A percentile compares a stretch with the other conserved stretches of the same genome.
Conservation (phyloP, 1,140 invertebrate species). For the Odontomachus brunneus region DNA sequence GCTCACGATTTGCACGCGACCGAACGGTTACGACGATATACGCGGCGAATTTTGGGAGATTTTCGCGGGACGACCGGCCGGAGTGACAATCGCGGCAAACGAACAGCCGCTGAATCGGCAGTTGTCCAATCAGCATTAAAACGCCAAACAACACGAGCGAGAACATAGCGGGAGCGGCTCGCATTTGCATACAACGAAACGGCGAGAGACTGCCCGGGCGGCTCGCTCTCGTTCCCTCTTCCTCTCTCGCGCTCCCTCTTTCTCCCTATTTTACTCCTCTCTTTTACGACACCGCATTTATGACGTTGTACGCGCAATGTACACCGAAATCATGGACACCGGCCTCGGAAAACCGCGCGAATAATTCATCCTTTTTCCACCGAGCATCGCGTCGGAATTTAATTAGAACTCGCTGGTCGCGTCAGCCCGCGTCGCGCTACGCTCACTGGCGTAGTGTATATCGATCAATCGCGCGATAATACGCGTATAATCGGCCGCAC, state of each 20-base stretch:
- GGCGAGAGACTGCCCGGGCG: background rate
- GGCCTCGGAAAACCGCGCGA: conserved; percentile 27
- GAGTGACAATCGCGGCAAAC: conserved; percentile 81
- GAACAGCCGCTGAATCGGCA: conserved; percentile 83
- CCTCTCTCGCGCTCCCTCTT: background rate
- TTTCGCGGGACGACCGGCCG: conserved; percentile 65
- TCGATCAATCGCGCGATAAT: conserved; percentile 7
- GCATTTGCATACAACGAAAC: conserved; percentile 65
- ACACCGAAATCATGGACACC: conserved; percentile 37
- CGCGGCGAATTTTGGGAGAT: conserved; percentile 75
- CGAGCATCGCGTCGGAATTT: conserved; percentile 21
- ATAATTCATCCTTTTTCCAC: conserved; percentile 58
- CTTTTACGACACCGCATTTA: conserved; percentile 68
- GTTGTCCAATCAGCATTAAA: conserved; percentile 85
- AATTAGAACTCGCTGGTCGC: conserved; percentile 12
- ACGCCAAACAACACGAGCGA: conserved; percentile 81
- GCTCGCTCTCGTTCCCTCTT: background rate
- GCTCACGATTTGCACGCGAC: conserved; percentile 41
- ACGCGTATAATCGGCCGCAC: background rate
- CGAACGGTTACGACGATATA: conserved; percentile 17
- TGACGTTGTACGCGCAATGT: conserved; percentile 55
- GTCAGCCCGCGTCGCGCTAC: background rate
- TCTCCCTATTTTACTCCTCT: conserved; percentile 5
- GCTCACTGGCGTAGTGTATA: background rate
- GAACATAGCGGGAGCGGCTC: conserved; percentile 73